Conservation (phyloP, 2,113 vertebrate species). For the Lamprologus ornatipinnis region DNA sequence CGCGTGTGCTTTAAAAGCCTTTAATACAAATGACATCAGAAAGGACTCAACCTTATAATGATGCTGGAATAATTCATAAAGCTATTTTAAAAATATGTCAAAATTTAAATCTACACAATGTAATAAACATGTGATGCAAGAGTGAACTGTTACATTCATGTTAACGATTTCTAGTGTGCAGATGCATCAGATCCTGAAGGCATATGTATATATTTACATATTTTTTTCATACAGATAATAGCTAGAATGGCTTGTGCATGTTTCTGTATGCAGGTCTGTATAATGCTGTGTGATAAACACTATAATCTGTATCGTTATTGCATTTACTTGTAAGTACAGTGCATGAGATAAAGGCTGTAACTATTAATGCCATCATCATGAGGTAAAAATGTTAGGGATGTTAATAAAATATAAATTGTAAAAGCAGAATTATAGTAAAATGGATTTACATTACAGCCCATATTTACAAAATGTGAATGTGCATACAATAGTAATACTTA, state of each 20-base stretch:
- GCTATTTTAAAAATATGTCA: background rate
- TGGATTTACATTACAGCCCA: background rate
- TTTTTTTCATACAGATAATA: background rate
- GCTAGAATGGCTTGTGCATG: background rate
- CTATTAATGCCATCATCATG: background rate
- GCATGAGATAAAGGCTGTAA: accelerated
- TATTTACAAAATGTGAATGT: background rate
- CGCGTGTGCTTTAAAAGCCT: background rate
- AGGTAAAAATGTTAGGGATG: background rate
- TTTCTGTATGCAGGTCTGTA: background rate
- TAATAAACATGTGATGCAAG: background rate
- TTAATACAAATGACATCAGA: background rate
- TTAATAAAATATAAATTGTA: accelerated
- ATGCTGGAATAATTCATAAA: background rate
- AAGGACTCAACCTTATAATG: background rate
- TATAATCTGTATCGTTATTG: background rate
- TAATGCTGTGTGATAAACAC: background rate
- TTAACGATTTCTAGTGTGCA: background rate
- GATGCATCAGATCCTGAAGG: background rate
- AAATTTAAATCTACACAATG: accelerated
- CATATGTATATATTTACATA: background rate
- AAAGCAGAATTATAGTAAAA: background rate
- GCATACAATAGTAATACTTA: background rate
- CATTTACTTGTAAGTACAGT: background rate
- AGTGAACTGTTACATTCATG: background rate